A percentile compares a stretch with the other conserved stretches of the same genome.
phyloP scores from a whole-genome alignment of 2,797 vertebrate genomes.

The Hydrophis major region DNA sequence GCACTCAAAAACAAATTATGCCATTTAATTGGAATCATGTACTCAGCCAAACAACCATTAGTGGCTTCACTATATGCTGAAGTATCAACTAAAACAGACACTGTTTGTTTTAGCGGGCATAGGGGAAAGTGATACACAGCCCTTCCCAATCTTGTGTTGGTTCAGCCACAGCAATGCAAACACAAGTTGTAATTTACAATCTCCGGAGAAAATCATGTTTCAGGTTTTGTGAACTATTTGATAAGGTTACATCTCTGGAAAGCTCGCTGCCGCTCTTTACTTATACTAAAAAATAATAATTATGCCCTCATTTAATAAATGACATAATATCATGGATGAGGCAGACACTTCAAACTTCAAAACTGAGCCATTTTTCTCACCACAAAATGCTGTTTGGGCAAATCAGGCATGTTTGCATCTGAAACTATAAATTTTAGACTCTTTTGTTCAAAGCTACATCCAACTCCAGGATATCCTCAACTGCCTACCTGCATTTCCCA shows the following conservation, averaged over 20 bases:
- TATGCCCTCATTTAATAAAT: not conserved
- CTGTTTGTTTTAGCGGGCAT: not conserved
- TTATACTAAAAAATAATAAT: not conserved
- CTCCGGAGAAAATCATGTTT: not conserved
- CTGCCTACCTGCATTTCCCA: not conserved
- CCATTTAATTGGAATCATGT: not conserved
- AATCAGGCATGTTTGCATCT: not conserved
- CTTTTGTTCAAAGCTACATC: not conserved
- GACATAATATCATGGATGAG: too few species aligned
- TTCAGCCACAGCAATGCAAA: not conserved
- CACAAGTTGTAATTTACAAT: not conserved
- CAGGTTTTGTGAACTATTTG: not conserved
- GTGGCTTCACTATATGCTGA: not conserved
- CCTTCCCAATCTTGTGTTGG: not conserved
- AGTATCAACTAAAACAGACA: not conserved
- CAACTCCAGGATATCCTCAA: not conserved
- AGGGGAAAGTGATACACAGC: not conserved
- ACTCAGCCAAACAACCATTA: not conserved
- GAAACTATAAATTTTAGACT: not conserved
- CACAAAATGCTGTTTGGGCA: not conserved
- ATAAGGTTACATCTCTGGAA: not conserved
- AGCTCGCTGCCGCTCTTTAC: not conserved
- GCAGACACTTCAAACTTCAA: too few species aligned
- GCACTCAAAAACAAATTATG: not conserved
- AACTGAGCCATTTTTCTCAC: not conserved